Evolutionary conservation across 2,888 invertebrate genomes (phyloP).

Genomic region (Scaptomyza flava): DNA sequence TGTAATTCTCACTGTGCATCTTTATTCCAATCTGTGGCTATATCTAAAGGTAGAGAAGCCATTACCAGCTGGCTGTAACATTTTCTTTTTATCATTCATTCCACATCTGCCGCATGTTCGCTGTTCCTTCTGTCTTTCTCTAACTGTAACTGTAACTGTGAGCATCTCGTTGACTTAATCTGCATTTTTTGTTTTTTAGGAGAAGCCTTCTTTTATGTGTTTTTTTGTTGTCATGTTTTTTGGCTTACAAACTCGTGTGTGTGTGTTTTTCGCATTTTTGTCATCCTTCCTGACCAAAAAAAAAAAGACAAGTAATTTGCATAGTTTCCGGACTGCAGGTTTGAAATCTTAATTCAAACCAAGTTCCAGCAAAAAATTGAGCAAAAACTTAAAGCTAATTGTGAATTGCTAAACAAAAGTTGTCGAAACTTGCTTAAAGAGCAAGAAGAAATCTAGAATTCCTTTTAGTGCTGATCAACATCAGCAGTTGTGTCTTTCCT

Average conservation of each 20-base stretch:
- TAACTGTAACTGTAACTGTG: slow-evolving; percentile 21
- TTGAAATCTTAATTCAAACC: slow-evolving; percentile 17
- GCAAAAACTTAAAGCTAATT: not conserved
- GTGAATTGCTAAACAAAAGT: slow-evolving; percentile 6
- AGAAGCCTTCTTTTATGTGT: slow-evolving; percentile 19
- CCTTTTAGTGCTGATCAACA: no score
- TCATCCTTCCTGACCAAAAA: slow-evolving; percentile 40
- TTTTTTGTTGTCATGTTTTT: slow-evolving; percentile 20
- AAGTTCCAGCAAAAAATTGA: not conserved
- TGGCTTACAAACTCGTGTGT: not conserved
- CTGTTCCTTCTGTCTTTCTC: not conserved
- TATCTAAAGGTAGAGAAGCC: slow-evolving; percentile 5
- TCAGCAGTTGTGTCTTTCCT: no score
- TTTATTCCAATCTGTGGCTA: not conserved
- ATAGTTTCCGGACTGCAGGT: slow-evolving; percentile 42
- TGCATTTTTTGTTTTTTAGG: slow-evolving; percentile 52
- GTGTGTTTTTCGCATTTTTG: slow-evolving; percentile 47
- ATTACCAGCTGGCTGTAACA: slow-evolving; percentile 51
- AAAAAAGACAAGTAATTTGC: slow-evolving; percentile 42
- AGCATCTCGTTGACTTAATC: slow-evolving; percentile 71
- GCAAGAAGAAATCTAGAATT: no score
- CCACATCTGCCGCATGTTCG: not conserved
- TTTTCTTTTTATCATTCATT: slow-evolving; percentile 36
- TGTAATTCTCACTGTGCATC: no score
- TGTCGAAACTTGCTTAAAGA: not conserved